A percentile compares a stretch with the other conserved stretches of the same genome.
These are phyloP conservation scores for Artibeus lituratus DNA, from an alignment of 2,797 vertebrate genomes.

Conservation along the genomic window DNA sequence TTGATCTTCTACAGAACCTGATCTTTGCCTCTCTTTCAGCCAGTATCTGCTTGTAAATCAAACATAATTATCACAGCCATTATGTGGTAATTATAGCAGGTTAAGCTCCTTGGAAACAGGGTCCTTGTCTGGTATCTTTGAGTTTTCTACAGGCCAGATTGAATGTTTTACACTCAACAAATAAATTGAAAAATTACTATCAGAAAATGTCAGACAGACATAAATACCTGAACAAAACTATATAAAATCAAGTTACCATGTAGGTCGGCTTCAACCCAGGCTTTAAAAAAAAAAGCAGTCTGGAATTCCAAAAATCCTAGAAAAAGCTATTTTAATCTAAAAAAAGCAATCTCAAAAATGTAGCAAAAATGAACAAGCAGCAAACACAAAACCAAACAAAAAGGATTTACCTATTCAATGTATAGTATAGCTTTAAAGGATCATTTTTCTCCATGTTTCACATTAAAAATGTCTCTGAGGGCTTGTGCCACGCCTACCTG, in stretches of 20 bases:
- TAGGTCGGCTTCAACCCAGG: background rate
- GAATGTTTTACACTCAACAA: slow-evolving; percentile 28
- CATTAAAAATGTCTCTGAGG: background rate
- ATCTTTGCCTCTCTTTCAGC: background rate
- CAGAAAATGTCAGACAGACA: slow-evolving; percentile 26
- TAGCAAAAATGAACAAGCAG: background rate
- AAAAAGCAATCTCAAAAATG: slow-evolving; percentile 20
- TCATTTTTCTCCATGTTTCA: background rate
- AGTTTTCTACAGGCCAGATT: slow-evolving; percentile 28
- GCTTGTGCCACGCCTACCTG: background rate
- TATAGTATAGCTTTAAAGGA: background rate
- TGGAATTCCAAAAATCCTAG: slow-evolving; percentile 6
- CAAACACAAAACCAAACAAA: background rate
- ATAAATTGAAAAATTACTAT: slow-evolving; percentile 2
- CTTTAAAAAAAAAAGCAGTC: background rate
- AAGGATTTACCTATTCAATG: background rate
- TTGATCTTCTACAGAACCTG: background rate
- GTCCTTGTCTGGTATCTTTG: slow-evolving; percentile 31
- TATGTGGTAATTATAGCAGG: slow-evolving; percentile 40
- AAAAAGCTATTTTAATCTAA: slow-evolving; percentile 8
- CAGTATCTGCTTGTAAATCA: slow-evolving; percentile 25
- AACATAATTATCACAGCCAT: slow-evolving; percentile 52
- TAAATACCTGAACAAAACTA: background rate
- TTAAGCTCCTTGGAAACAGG: slow-evolving; percentile 28
- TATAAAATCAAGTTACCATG: no score